Evolutionary conservation across 2,888 invertebrate species (phyloP), one percentile per base, ranked within the genome.

Genomic region (Lomographa bimaculata): DNA sequence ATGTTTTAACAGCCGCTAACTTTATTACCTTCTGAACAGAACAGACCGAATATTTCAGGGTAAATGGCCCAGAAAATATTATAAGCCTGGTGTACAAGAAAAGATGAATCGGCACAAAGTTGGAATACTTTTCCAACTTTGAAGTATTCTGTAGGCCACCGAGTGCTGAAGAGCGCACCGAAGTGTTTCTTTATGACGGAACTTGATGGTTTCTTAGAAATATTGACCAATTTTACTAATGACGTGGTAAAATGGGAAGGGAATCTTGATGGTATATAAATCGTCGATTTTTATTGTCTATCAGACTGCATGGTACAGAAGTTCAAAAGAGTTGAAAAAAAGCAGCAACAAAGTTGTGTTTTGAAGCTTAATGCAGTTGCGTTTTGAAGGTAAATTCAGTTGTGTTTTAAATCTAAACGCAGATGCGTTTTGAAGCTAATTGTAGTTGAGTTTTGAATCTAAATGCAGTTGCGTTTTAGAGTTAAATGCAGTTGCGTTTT

Each of bases 131-230:
- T 65, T 69, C 64, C 57, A 77, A 79, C 64, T 80, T 79, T 59
- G 66, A 68, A 74, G 76, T 71, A 76, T 75, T 64, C 60, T 57
- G 57, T 54, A 64, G 67, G 71, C 66, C 66, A 57, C 64, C 63
- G 66, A 76, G 70, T 75, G 69, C 57, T 69, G 66, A 66, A 72
- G 72, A 79, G 79, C 68, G 77, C 79, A 78, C 66, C 73, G 63
- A 54, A 82, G 74, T 81, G 81, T 80, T 79, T 76, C 82, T 80
- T 83, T 79, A 81, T 68, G 76, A 75, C 64, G 60, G 59, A 75
- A 80, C 73, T 84, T 80, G 57, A 38, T 50, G 52, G 65, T 72
- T 76, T 80, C 79, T 32, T 32, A 32, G 36, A 42, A 36, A 36
- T 42, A 82, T 79, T 67, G 76, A 79, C 71, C 68, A 45, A 64